Evolutionary conservation across 2,797 vertebrate genomes (phyloP), one percentile per base, ranked within the genome.

Genomic region (Semaprochilodus insignis): DNA sequence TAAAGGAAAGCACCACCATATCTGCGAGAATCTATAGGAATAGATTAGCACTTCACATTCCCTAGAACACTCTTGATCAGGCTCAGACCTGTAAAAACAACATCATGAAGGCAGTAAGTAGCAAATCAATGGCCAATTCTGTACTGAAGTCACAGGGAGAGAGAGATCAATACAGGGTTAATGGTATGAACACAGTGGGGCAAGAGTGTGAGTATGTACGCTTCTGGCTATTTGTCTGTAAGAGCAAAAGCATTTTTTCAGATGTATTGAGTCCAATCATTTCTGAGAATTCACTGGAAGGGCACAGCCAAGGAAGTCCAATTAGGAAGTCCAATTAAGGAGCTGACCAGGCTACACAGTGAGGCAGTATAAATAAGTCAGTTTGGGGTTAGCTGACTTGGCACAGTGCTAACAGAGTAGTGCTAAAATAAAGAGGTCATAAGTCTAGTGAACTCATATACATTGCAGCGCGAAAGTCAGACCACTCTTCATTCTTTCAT

Each of bases 91-190:
- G 31, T 74, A 74, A 36, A 74, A 40, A 36, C 31, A 67, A 66
- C 25, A 52, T 17, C n/a, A 13, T 52, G 44, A 77, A 51, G 72
- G 31, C 52, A 31, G 3, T 27, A 27, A 44, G 31, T 10, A 62
- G 15, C 21, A 77, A 77, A 80, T 62, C 57, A 52, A 75, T 67
- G n/a, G 1, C 6, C 52, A 54, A 48, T 67, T 81, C 44, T 77
- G 44, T 17, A 59, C 23, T 15, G 16, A 72, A 65, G 69, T 15
- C 52, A 31, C 2, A 6, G 0, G 54, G 76, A 52, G 4, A 65
- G 44, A 55, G 31, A 69, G 52, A 70, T 75, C 74, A 48, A 62
- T 76, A 34, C 57, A 25, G 34, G n/a, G 36, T 60, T 62, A 76
- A 76, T 76, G 60, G 8, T 44, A 51, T 27, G n/a, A 17, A n/a